Evolutionary conservation across 2,888 invertebrate species (phyloP), one percentile per base, ranked within the genome.

Genomic region (Diarsia rubi): DNA sequence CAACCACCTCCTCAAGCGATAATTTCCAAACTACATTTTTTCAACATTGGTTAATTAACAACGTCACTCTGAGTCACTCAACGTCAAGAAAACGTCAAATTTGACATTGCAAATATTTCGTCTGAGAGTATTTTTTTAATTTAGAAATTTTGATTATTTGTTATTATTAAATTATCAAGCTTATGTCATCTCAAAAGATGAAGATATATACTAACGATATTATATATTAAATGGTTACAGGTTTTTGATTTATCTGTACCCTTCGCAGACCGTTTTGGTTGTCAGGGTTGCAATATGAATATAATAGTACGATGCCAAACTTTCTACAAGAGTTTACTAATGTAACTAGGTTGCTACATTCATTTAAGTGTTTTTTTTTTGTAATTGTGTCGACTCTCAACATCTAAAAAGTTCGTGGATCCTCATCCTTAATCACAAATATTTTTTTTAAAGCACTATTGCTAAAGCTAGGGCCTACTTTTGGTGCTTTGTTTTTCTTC

Each of bases 11-110:
- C 24, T 9, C 16, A 8, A 27, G n/a, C 52, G 27, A 45, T 67
- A 42, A 37, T 68, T 73, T 80, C 62, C 21, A 73, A 78, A 85
- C 85, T 85, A 72, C 3, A 44, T 21, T 45, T 65, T 54, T 19
- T 12, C 8, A 44, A 42, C 37, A 31, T 31, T 31, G n/a, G n/a
- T n/a, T n/a, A n/a, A n/a, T n/a, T n/a, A n/a, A n/a, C n/a, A n/a
- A n/a, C 24, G n/a, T n/a, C 37, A 42, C n/a, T n/a, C n/a, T n/a
- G 64, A 19, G 69, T 70, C 76, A 75, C 44, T 44, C 24, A 42
- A 62, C 42, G 42, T 42, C 27, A 44, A n/a, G 16, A 44, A 47
- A 24, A 75, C 49, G 75, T 69, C 75, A 77, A 77, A 52, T 45
- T 42, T 75, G 69, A 69, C 75, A 49, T 54, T 27, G 4, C 19